Evolutionary conservation across 2,113 vertebrate genomes (phyloP).

Genomic region (Gadus macrocephalus): DNA sequence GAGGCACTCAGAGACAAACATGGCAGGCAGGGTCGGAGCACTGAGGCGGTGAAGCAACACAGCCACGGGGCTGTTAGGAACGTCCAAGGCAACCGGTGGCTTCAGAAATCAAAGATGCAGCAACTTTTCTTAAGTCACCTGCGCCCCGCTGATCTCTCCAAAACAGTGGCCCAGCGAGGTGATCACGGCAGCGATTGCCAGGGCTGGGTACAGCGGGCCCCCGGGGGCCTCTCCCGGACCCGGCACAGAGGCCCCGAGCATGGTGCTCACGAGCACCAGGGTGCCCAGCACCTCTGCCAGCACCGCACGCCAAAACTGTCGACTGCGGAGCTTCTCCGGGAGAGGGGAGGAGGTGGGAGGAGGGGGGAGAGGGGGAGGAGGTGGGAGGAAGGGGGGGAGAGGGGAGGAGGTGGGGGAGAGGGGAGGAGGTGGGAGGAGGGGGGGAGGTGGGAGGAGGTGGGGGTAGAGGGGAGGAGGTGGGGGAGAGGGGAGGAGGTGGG

Average conservation of each 20-base stretch:
- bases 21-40: not conserved
- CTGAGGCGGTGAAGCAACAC: not conserved
- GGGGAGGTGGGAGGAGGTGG: no score
- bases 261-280: slow-evolving; percentile 73
- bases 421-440: no score
- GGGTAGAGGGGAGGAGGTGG: no score
- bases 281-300: slow-evolving; percentile 72
- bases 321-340: slow-evolving; percentile 67
- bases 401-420: no score
- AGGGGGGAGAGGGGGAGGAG: no score
- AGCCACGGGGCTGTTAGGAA: no score
- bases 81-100: no score
- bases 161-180: slow-evolving; percentile 70
- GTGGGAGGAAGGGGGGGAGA: no score
- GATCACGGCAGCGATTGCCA: slow-evolving; percentile 71
- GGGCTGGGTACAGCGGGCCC: slow-evolving; percentile 69
- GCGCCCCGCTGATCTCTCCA: slow-evolving; percentile 74
- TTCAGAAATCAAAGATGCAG: not conserved
- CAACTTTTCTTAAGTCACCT: slow-evolving; percentile 56
- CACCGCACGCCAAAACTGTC: slow-evolving; percentile 72
- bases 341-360: not conserved
- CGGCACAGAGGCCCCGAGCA: slow-evolving; percentile 73
- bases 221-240: slow-evolving; percentile 40
- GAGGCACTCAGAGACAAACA: not conserved
- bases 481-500: no score